These are phyloP conservation scores for Agrochola macilenta DNA, from an alignment of 2,888 invertebrate species.

Conservation along the genomic window DNA sequence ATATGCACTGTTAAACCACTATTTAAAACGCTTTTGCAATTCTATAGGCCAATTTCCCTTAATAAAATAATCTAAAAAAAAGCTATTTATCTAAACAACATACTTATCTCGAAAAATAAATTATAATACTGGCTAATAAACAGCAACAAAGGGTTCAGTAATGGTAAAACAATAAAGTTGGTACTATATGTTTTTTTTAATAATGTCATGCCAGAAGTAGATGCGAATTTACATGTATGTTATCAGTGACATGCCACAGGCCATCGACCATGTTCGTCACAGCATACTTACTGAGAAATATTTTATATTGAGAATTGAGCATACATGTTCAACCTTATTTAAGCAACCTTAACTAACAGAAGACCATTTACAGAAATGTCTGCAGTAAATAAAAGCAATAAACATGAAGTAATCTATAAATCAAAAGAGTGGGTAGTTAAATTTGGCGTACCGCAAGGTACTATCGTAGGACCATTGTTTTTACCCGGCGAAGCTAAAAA, in stretches of 20 bases:
- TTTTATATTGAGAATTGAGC: no score
- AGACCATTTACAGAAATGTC: not conserved
- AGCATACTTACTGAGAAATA: not conserved
- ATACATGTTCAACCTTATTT: not conserved
- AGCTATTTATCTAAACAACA: not conserved
- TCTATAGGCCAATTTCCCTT: no score
- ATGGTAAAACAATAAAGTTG: not conserved
- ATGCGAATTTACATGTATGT: not conserved
- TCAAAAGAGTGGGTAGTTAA: not conserved
- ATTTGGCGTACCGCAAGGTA: not conserved
- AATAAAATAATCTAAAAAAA: no score
- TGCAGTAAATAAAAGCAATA: conserved; percentile 1
- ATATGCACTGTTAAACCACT: not conserved
- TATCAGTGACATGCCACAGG: not conserved
- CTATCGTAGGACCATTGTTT: not conserved
- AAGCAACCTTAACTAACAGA: not conserved
- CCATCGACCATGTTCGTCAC: not conserved
- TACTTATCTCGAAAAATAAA: not conserved
- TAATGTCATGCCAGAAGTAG: not conserved
- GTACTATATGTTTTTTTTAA: not conserved
- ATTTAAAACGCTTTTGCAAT: not conserved
- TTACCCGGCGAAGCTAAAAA: not conserved
- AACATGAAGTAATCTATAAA: not conserved
- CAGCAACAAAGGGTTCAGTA: not conserved
- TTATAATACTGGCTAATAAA: not conserved